Evolutionary conservation across 1,140 invertebrate genomes (phyloP).

Genomic region (Zaprionus camerounensis): DNA sequence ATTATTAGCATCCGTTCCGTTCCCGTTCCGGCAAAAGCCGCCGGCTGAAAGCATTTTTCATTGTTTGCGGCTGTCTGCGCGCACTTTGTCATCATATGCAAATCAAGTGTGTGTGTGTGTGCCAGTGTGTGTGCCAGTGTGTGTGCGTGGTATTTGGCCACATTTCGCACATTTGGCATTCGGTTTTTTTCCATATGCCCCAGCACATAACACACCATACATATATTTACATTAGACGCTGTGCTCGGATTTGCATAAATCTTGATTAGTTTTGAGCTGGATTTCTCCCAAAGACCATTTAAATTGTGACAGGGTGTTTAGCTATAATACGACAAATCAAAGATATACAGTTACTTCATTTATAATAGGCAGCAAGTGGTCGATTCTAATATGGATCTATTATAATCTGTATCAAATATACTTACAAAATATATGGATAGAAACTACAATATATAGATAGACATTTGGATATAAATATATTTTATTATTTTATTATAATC

Average conservation of each 20-base stretch:
- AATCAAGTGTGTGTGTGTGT: slow-evolving; percentile 41
- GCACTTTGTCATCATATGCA: slow-evolving; percentile 73
- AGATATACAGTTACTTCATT: not conserved
- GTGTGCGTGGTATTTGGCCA: slow-evolving; percentile 27
- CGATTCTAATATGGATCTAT: not conserved
- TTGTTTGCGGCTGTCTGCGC: slow-evolving; percentile 79
- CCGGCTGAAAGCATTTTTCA: slow-evolving; percentile 72
- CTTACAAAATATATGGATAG: too few species aligned
- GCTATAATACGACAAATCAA: not conserved
- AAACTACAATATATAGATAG: too few species aligned
- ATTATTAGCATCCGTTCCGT: slow-evolving; percentile 15
- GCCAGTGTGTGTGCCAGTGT: slow-evolving; percentile 5
- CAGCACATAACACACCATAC: not conserved
- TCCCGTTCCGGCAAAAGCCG: slow-evolving; percentile 37
- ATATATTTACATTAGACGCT: slow-evolving; percentile 73
- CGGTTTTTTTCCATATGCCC: slow-evolving; percentile 67
- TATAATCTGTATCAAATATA: too few species aligned
- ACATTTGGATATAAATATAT: too few species aligned
- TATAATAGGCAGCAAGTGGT: not conserved
- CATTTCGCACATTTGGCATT: slow-evolving; percentile 74
- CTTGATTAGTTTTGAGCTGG: slow-evolving; percentile 52
- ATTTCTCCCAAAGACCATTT: slow-evolving; percentile 10
- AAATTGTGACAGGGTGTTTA: not conserved
- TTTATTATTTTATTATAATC: too few species aligned
- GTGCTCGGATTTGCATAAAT: slow-evolving; percentile 72